Evolutionary conservation across 2,888 invertebrate species (phyloP).

Genomic region (Nomada fabriciana): DNA sequence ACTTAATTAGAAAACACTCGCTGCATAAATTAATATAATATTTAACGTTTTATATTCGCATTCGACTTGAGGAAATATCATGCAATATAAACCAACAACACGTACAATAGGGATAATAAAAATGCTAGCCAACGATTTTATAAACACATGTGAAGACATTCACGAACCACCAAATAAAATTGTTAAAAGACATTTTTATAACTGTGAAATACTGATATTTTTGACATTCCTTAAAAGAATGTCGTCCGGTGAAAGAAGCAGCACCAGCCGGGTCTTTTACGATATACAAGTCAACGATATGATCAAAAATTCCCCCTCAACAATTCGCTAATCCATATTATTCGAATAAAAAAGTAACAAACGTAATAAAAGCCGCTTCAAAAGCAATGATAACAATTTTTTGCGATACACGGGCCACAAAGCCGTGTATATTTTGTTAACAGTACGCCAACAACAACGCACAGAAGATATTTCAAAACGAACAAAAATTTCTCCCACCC

Average conservation of each 20-base stretch:
- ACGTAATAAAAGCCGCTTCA: no score
- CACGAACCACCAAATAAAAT: not conserved
- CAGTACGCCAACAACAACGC: not conserved
- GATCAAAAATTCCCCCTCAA: no score
- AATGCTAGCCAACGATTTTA: conserved; percentile 1
- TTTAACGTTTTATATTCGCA: not conserved
- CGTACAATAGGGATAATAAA: not conserved
- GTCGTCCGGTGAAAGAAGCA: not conserved
- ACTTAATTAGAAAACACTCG: not conserved
- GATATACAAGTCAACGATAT: no score
- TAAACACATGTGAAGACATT: not conserved
- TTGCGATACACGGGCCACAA: not conserved
- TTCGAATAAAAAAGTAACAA: not conserved
- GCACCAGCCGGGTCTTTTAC: no score
- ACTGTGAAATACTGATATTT: not conserved
- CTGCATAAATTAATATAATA: not conserved
- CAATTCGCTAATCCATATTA: not conserved
- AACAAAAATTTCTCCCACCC: not conserved
- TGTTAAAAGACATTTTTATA: not conserved
- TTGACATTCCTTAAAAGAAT: not conserved
- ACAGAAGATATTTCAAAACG: not conserved
- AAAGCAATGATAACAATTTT: not conserved
- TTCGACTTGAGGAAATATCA: not conserved
- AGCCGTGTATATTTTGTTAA: not conserved
- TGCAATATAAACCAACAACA: not conserved